Conservation (phyloP, 2,113 vertebrate species). For the Rhinoptilus africanus region DNA sequence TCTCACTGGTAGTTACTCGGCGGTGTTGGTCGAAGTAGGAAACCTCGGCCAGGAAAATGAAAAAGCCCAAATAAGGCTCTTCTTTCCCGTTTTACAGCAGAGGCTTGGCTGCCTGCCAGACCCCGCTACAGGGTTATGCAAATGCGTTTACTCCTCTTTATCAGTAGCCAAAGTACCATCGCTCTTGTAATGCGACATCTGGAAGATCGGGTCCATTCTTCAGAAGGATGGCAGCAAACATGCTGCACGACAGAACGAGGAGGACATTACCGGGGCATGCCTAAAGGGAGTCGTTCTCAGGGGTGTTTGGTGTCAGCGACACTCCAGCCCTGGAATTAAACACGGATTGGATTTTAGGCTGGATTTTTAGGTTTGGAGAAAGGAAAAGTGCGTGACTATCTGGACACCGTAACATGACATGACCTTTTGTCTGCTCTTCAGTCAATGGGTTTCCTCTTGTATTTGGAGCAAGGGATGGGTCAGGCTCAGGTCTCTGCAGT, state of each 20-base stretch:
- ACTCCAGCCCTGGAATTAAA: not conserved
- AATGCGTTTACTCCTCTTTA: slow-evolving; percentile 22
- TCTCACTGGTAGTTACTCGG: not conserved
- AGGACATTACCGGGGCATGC: not conserved
- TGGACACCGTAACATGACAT: not conserved
- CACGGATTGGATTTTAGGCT: accelerated
- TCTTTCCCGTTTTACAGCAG: not conserved
- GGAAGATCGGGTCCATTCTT: not conserved
- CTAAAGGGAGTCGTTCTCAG: not conserved
- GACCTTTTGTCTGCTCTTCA: not conserved
- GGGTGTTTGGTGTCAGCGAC: not conserved
- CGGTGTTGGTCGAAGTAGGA: not conserved
- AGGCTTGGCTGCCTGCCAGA: slow-evolving; percentile 13
- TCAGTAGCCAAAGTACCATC: slow-evolving; percentile 1
- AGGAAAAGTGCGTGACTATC: not conserved
- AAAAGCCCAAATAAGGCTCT: not conserved
- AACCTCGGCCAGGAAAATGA: not conserved
- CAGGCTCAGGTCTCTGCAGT: not conserved
- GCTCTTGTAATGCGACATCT: not conserved
- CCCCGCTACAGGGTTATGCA: not conserved
- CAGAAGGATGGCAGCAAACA: not conserved
- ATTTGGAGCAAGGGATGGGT: not conserved
- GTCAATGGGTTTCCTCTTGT: not conserved
- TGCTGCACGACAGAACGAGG: not conserved
- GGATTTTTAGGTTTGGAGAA: not conserved